Evolutionary conservation across 2,113 vertebrate species (phyloP).

Genomic region (Aspiorhynchus laticeps): DNA sequence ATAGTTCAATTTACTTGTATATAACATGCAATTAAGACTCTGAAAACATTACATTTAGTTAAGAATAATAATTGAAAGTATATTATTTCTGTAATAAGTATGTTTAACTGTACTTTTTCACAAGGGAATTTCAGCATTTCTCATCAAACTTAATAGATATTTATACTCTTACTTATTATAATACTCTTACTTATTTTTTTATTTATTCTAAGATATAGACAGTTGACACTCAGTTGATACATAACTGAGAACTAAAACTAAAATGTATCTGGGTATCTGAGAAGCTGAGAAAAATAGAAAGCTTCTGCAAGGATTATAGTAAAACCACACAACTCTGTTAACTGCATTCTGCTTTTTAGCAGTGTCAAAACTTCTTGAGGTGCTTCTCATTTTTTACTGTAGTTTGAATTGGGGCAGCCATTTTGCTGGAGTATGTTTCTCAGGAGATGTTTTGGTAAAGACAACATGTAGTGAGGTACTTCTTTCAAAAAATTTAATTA

Average conservation of each 20-base stretch:
- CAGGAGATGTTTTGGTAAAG: not conserved
- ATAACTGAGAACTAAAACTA: no score
- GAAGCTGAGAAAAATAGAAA: not conserved
- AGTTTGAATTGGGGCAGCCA: constrained; percentile 19
- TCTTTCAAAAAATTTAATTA: not conserved
- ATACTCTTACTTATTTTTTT: no score
- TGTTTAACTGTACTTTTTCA: not conserved
- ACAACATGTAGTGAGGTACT: not conserved
- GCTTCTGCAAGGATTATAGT: not conserved
- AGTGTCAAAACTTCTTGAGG: constrained; percentile 1
- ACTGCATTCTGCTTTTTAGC: not conserved
- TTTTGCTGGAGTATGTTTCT: constrained; percentile 42
- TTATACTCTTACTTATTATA: no score
- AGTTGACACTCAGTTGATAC: not conserved
- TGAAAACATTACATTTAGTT: no score
- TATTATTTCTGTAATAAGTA: not conserved
- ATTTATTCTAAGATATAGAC: not conserved
- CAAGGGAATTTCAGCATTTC: not conserved
- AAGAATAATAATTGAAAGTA: no score
- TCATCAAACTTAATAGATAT: not conserved
- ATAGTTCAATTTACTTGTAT: not conserved
- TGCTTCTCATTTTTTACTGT: constrained; percentile 14
- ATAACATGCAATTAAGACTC: not conserved
- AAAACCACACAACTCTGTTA: not conserved
- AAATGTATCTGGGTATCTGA: no score